Evolutionary conservation across 2,888 invertebrate genomes (phyloP).

Genomic region (Brachyptera risi): DNA sequence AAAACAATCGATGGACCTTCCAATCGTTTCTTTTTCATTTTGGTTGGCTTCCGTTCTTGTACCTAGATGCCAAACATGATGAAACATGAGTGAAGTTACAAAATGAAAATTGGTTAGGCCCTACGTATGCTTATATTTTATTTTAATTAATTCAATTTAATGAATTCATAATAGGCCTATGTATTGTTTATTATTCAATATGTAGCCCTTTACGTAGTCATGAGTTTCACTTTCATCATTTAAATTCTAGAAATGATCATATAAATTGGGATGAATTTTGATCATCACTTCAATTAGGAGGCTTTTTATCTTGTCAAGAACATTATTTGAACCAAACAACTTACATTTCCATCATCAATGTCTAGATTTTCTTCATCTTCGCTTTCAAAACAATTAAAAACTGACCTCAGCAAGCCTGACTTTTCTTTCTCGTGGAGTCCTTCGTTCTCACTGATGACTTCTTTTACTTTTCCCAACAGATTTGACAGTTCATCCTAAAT

Average conservation of each 20-base stretch:
- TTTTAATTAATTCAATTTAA: too few relatives aligned
- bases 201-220: too few relatives aligned
- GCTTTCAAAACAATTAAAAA: slow-evolving; percentile 47
- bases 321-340: slow-evolving; percentile 1
- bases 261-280: too few relatives aligned
- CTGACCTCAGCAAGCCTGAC: slow-evolving; percentile 59
- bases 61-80: too few relatives aligned
- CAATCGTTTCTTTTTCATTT: slow-evolving; percentile 40
- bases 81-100: too few relatives aligned
- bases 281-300: too few relatives aligned
- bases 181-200: too few relatives aligned
- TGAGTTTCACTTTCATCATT: too few relatives aligned
- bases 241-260: too few relatives aligned
- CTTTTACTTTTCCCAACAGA: slow-evolving; percentile 75
- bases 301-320: slow-evolving; percentile 2
- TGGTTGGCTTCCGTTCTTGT: slow-evolving; percentile 39
- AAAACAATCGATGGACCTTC: slow-evolving; percentile 78
- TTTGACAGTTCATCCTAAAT: slow-evolving; percentile 69
- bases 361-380: slow-evolving; percentile 39
- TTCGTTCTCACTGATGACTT: slow-evolving; percentile 81
- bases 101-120: too few relatives aligned
- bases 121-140: too few relatives aligned
- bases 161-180: too few relatives aligned
- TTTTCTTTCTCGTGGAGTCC: slow-evolving; percentile 74
- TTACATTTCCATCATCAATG: slow-evolving; percentile 31